These are phyloP conservation scores for Ceratosolen fusciceps DNA, from an alignment of 1,140 invertebrate genomes.

Conservation along the genomic window DNA sequence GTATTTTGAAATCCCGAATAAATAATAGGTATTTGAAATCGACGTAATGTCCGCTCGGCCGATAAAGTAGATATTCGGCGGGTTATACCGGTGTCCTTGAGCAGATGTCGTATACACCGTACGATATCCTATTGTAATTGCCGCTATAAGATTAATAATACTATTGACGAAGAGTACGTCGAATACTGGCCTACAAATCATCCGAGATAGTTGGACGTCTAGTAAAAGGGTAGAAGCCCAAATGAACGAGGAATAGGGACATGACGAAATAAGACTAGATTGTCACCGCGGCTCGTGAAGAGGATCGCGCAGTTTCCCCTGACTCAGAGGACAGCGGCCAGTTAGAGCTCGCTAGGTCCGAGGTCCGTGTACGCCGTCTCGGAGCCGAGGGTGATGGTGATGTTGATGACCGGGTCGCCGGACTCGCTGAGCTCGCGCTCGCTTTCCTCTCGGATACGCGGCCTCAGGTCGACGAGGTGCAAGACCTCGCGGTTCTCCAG, in stretches of 20 bases:
- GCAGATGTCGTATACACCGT: neutral
- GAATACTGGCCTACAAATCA: neutral
- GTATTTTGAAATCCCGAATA: neutral
- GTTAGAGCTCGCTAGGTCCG: neutral
- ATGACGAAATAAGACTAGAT: neutral
- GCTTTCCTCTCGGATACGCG: slow-evolving; percentile 56
- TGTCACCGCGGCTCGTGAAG: neutral
- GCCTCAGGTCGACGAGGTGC: slow-evolving; percentile 28
- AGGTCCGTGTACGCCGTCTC: neutral
- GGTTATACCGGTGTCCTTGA: neutral
- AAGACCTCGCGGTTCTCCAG: neutral
- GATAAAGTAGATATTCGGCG: neutral
- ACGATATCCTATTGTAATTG: neutral
- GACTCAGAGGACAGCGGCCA: too few relatives aligned
- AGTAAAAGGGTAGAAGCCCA: too few relatives aligned
- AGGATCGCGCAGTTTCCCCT: too few relatives aligned
- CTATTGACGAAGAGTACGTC: neutral
- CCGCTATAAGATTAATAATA: slow-evolving; percentile 6
- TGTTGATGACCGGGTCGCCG: slow-evolving; percentile 56
- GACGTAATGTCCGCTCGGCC: neutral
- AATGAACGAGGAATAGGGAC: too few relatives aligned
- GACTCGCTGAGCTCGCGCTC: slow-evolving; percentile 41
- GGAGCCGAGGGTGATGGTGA: slow-evolving; percentile 57
- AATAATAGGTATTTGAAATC: neutral
- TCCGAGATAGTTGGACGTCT: neutral